phyloP scores from a whole-genome alignment of 2,113 vertebrate species.

The Rhegmatorhina hoffmannsi region DNA sequence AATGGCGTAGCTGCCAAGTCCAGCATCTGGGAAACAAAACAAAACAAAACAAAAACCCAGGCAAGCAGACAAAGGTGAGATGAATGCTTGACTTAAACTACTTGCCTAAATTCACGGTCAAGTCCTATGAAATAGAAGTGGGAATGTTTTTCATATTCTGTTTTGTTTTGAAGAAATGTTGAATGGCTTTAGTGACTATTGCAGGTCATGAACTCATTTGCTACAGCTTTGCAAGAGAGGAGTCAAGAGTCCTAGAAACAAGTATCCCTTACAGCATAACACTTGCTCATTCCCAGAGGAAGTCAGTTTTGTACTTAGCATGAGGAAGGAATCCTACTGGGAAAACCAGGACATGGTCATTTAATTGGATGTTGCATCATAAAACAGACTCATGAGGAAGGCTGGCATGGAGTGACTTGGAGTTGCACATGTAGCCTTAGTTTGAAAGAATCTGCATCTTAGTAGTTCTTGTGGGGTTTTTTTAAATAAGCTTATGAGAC shows the following conservation, averaged over 20 bases:
- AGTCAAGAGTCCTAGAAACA: background rate
- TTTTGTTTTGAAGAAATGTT: background rate
- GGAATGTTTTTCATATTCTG: background rate
- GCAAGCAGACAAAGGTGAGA: background rate
- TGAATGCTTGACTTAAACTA: background rate
- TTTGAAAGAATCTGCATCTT: background rate
- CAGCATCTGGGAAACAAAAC: background rate
- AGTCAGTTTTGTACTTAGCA: background rate
- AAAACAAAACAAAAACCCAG: background rate
- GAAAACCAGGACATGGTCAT: background rate
- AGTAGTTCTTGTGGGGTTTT: background rate
- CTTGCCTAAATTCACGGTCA: background rate
- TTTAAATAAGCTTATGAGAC: background rate
- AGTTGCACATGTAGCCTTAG: background rate
- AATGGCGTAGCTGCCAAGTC: background rate
- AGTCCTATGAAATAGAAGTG: background rate
- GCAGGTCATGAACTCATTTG: background rate
- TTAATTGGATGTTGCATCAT: slow-evolving; percentile 52
- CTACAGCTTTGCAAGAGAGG: background rate
- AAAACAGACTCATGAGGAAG: background rate
- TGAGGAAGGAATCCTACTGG: background rate
- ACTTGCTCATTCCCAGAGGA: background rate
- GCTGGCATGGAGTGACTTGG: background rate
- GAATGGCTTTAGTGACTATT: background rate
- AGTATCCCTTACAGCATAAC: background rate